Evolutionary conservation across 1,140 invertebrate species (phyloP).

Genomic region (Colletes latitarsis): DNA sequence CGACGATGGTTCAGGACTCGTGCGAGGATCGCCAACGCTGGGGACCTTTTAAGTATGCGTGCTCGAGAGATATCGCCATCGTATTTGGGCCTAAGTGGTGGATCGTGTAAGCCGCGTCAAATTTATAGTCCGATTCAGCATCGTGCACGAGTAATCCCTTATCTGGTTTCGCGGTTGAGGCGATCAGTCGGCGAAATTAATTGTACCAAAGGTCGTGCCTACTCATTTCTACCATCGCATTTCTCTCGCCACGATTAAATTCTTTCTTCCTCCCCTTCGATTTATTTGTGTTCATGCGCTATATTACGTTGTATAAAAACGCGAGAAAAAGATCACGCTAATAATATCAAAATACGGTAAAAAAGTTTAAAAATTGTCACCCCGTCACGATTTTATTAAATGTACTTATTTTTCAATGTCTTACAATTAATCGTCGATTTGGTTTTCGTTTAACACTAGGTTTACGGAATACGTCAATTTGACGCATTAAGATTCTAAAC

Average conservation of each 20-base stretch:
- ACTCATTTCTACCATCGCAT: not conserved
- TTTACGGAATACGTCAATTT: too few species aligned
- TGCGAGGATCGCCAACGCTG: not conserved
- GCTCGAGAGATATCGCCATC: conserved; percentile 34
- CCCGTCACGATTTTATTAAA: too few species aligned
- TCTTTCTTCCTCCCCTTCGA: not conserved
- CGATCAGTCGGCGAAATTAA: conserved; percentile 33
- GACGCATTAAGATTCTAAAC: too few species aligned
- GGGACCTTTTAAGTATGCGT: conserved; percentile 1
- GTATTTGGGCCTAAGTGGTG: conserved; percentile 67
- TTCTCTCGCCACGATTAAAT: not conserved
- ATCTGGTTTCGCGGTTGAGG: not conserved
- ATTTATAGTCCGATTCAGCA: conserved; percentile 69
- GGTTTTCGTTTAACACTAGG: too few species aligned
- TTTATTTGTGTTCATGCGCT: too few species aligned
- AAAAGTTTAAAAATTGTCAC: too few species aligned
- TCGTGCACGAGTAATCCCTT: conserved; percentile 24
- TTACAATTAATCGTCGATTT: too few species aligned
- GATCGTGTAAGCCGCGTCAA: conserved; percentile 66
- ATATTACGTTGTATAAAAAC: too few species aligned
- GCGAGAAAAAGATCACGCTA: too few species aligned
- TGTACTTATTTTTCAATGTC: too few species aligned
- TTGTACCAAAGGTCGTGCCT: not conserved
- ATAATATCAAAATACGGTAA: too few species aligned
- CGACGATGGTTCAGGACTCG: not conserved